phyloP scores from a whole-genome alignment of 2,797 vertebrate species.

The Vultur gryphus region DNA sequence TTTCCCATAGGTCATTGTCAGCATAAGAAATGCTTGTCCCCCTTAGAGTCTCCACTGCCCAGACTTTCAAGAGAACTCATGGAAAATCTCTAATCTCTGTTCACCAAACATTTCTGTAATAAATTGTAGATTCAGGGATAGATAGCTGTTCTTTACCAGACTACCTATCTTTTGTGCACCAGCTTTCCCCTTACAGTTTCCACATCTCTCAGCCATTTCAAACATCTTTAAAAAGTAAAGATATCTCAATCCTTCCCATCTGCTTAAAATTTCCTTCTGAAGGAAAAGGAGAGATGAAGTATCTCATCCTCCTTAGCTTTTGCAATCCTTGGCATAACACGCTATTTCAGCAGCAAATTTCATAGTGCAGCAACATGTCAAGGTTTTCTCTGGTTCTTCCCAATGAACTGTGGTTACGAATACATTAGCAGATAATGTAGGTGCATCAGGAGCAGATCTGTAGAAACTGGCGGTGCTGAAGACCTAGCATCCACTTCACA shows the following conservation, averaged over 20 bases:
- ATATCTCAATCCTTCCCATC: not conserved
- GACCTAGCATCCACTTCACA: not conserved
- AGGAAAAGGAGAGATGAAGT: not conserved
- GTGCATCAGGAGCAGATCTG: not conserved
- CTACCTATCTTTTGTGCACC: not conserved
- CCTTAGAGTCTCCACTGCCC: accelerated
- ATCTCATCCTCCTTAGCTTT: not conserved
- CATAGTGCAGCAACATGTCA: not conserved
- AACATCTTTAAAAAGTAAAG: not conserved
- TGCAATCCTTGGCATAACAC: not conserved
- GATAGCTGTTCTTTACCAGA: not conserved
- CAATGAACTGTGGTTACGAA: not conserved
- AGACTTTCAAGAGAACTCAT: not conserved
- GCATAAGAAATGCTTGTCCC: not conserved
- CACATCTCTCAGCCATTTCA: not conserved
- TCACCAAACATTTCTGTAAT: not conserved
- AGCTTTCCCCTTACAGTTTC: not conserved
- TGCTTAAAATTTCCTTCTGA: not conserved
- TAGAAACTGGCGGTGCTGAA: not conserved
- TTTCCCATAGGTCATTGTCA: not conserved
- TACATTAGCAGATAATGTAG: accelerated
- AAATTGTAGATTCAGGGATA: not conserved
- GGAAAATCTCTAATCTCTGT: not conserved
- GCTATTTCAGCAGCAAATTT: not conserved
- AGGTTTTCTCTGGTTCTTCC: not conserved